Evolutionary conservation across 2,888 invertebrate genomes (phyloP), one percentile per base, ranked within the genome.

Genomic region (Euplexia lucipara): DNA sequence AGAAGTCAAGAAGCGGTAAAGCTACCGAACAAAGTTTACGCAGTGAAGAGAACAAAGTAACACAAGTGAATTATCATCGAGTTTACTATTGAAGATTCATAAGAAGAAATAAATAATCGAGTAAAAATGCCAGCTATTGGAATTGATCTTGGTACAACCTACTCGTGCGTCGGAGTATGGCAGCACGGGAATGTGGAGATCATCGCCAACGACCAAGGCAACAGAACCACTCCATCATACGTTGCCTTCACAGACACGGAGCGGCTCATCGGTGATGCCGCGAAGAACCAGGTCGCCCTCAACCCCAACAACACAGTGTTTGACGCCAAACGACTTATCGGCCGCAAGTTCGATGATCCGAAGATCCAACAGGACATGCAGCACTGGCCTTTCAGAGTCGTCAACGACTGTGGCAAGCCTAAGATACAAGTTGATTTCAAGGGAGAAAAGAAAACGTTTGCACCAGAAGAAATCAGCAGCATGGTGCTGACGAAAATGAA

Each of bases 191-290:
- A 97, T 89, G 97, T 98, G 70, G 97, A 97, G 88, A 97, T 97
- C 88, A 98, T 98, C 87, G 98, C 98, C 64, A 98, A 98, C 88
- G 98, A 98, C 88, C 98, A 98, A 92, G 98, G 98, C 72, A 98
- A 98, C 91, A 95, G 98, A 56, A 98, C 98, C 10, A 98, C 98
- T 53, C 98, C 98, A 49, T 97, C 97, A 75, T 98, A 98, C 91
- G 98, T 98, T 53, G 98, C 98, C 6, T 98, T 98, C 90, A 98
- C 97, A 26, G 98, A 98, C 80, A 97, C 96, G 4, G 98, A 98
- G 90, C 95, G 98, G 52, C 95, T 98, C 39, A 97, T 98, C 81
- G 98, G 98, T 44, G 98, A 98, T 93, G 97, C 98, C 18, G 98
- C 98, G 37, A 98, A 98, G 91, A 98, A 98, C 89, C 98, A 98